These are phyloP conservation scores for Pegoplata infirma DNA, from an alignment of 2,888 invertebrate species.

Conservation along the genomic window DNA sequence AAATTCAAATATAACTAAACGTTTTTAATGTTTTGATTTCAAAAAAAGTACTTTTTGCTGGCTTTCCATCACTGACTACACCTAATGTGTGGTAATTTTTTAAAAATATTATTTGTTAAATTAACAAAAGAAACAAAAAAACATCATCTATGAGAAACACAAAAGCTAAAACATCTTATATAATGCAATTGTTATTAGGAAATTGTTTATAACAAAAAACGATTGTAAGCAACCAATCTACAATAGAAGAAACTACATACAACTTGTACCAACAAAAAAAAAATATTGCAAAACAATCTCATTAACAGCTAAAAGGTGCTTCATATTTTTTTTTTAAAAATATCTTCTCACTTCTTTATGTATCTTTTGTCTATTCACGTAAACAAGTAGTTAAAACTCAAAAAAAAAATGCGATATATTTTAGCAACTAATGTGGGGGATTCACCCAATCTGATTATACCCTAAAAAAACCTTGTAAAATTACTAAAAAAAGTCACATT, in stretches of 20 bases:
- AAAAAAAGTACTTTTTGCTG: too few species aligned
- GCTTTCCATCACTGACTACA: too few species aligned
- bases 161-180: neutral
- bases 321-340: constrained; percentile 33
- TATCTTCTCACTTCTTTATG: neutral
- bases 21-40: too few species aligned
- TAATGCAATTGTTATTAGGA: neutral
- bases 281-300: constrained; percentile 21
- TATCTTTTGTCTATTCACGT: neutral
- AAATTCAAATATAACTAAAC: too few species aligned
- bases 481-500: too few species aligned
- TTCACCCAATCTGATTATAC: too few species aligned
- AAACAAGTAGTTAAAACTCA: neutral
- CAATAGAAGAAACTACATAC: neutral
- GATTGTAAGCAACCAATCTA: neutral
- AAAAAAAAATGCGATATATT: too few species aligned
- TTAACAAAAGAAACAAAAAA: neutral
- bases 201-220: neutral
- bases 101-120: neutral
- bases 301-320: constrained; percentile 35
- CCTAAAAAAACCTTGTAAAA: too few species aligned
- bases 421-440: too few species aligned
- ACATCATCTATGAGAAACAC: neutral
- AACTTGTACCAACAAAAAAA: neutral
- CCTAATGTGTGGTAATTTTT: neutral